Evolutionary conservation across 2,888 invertebrate genomes (phyloP).

Genomic region (Melangyna quadrimaculata): DNA sequence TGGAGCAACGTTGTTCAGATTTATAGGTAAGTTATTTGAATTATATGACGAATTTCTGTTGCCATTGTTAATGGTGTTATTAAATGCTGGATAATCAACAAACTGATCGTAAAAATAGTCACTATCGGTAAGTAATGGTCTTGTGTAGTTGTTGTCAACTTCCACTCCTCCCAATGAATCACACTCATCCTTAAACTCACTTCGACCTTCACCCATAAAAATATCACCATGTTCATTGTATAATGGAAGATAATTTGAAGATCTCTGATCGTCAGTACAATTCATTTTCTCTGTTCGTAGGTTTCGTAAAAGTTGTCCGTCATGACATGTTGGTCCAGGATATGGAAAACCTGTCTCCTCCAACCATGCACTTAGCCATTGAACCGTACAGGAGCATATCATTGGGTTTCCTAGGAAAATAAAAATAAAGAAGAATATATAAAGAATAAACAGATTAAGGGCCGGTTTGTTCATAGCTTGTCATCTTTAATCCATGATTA

Average conservation of each 20-base stretch:
- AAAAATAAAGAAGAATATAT: background rate
- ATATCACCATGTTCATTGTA: conserved; percentile 88
- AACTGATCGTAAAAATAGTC: conserved; percentile 93
- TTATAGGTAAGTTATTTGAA: conserved; percentile 40
- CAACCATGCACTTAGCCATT: conserved; percentile 92
- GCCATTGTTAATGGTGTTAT: conserved; percentile 79
- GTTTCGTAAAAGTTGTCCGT: conserved; percentile 89
- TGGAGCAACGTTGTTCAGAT: conserved; percentile 82
- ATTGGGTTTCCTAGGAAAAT: conserved; percentile 88
- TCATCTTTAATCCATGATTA: too few relatives aligned
- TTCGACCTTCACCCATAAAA: conserved; percentile 83
- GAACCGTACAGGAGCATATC: conserved; percentile 89
- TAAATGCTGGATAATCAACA: conserved; percentile 88
- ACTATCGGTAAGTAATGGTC: conserved; percentile 88
- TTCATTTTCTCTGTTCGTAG: conserved; percentile 87
- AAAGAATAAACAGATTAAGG: too few relatives aligned
- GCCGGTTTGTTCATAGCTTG: too few relatives aligned
- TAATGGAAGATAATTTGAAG: conserved; percentile 82
- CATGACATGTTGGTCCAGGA: conserved; percentile 88
- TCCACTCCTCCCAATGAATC: conserved; percentile 77
- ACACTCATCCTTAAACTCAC: conserved; percentile 82
- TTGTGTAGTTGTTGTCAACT: conserved; percentile 80
- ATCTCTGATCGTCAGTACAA: conserved; percentile 82
- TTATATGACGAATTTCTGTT: conserved; percentile 62
- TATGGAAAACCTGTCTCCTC: conserved; percentile 86